phyloP scores from a whole-genome alignment of 1,140 invertebrate genomes.

The Ganaspis sp. region DNA sequence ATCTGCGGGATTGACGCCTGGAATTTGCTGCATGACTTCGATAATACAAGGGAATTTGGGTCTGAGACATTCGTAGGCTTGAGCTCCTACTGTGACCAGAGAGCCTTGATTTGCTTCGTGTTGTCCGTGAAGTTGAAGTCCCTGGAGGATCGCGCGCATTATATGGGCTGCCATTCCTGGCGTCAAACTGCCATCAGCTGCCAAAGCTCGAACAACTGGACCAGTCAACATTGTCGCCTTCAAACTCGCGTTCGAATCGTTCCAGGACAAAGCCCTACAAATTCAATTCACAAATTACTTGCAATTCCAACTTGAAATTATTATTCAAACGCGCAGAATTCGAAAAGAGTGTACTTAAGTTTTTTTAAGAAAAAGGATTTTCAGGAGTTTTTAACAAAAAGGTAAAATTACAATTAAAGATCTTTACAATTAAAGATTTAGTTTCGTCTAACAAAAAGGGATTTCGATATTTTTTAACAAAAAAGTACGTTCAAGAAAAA shows the following conservation, averaged over 20 bases:
- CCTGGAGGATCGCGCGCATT: slow-evolving; percentile 85
- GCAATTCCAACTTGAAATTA: too few relatives aligned
- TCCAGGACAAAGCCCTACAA: slow-evolving; percentile 87
- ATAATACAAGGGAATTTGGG: slow-evolving; percentile 84
- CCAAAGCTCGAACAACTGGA: slow-evolving; percentile 80
- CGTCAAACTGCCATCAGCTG: slow-evolving; percentile 79
- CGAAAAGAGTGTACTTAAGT: too few relatives aligned
- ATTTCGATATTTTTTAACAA: too few relatives aligned
- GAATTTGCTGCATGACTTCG: slow-evolving; percentile 84
- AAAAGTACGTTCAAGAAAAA: too few relatives aligned
- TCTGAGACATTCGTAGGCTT: slow-evolving; percentile 88
- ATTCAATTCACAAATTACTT: not conserved
- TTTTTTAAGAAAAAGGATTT: too few relatives aligned
- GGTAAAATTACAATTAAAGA: too few relatives aligned
- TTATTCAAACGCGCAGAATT: too few relatives aligned
- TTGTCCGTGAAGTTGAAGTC: slow-evolving; percentile 87
- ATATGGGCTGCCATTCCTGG: slow-evolving; percentile 82
- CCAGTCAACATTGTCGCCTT: slow-evolving; percentile 85
- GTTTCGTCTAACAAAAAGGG: too few relatives aligned
- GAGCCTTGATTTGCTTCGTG: slow-evolving; percentile 89
- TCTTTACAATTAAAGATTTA: not conserved
- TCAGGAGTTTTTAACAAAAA: too few relatives aligned
- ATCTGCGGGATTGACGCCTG: slow-evolving; percentile 85
- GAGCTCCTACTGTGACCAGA: slow-evolving; percentile 82
- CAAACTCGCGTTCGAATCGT: slow-evolving; percentile 87